Evolutionary conservation across 1,140 invertebrate species (phyloP).

Genomic region (Magallana gigas): DNA sequence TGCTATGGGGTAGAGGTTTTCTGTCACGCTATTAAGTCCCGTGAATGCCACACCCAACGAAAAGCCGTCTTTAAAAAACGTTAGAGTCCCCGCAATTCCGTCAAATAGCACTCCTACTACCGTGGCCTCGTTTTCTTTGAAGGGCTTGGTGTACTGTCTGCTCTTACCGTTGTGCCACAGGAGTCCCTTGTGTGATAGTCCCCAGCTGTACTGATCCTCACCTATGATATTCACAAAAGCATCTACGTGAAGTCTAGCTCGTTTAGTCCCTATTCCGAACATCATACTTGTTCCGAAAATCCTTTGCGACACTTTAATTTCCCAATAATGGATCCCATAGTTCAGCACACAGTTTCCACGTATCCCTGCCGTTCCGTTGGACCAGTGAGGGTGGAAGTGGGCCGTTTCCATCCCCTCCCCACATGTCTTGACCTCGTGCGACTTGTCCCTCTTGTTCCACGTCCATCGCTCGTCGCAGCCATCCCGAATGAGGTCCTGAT

Average conservation of each 20-base stretch:
- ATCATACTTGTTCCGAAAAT: constrained; percentile 89
- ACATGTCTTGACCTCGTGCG: constrained; percentile 84
- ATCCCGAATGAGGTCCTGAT: constrained; percentile 59
- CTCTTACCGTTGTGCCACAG: constrained; percentile 85
- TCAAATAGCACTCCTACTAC: constrained; percentile 85
- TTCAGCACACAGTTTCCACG: constrained; percentile 84
- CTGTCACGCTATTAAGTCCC: constrained; percentile 78
- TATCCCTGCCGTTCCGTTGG: constrained; percentile 86
- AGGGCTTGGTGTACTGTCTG: constrained; percentile 84
- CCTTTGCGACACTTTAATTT: constrained; percentile 84
- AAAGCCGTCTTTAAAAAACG: constrained; percentile 86
- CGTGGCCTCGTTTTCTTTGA: constrained; percentile 85
- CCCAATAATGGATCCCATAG: constrained; percentile 85
- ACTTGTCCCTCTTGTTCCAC: constrained; percentile 84
- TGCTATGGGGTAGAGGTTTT: constrained; percentile 86
- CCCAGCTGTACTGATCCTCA: constrained; percentile 86
- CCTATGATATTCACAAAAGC: constrained; percentile 87
- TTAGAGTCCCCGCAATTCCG: constrained; percentile 85
- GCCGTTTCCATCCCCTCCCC: constrained; percentile 79
- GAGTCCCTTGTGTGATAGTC: constrained; percentile 87
- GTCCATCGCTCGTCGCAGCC: constrained; percentile 85
- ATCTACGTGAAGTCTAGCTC: constrained; percentile 84
- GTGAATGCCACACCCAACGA: constrained; percentile 83
- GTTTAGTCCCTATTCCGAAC: constrained; percentile 86
- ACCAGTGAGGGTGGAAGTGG: constrained; percentile 88